These are phyloP conservation scores for Catharus fuscescens DNA, from an alignment of 2,113 vertebrate genomes.

Conservation along the genomic window DNA sequence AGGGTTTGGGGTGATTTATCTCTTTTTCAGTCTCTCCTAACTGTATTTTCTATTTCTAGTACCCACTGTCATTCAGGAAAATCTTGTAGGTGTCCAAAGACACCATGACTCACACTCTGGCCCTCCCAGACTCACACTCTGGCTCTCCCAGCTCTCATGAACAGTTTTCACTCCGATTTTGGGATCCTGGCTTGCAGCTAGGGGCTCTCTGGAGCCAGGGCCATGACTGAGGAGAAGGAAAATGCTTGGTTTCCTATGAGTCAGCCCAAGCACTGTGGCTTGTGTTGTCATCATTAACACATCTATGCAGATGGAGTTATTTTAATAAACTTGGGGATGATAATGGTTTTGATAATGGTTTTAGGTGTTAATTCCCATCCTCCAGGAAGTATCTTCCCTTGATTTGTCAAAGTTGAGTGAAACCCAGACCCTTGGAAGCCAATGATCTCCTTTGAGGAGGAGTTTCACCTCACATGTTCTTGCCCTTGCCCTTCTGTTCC, in stretches of 20 bases:
- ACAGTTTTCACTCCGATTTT: neutral
- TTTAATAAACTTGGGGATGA: neutral
- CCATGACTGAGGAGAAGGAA: neutral
- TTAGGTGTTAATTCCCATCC: neutral
- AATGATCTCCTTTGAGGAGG: neutral
- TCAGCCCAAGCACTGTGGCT: neutral
- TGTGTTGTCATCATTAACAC: neutral
- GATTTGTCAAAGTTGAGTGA: neutral
- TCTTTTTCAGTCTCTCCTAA: neutral
- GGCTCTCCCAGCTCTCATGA: neutral
- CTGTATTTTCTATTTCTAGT: conserved; percentile 54
- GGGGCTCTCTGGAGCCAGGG: neutral
- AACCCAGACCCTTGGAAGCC: neutral
- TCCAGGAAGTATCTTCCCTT: neutral
- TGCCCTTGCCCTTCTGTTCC: neutral
- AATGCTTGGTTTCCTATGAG: neutral
- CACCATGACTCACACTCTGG: conserved; percentile 38
- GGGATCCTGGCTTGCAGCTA: neutral
- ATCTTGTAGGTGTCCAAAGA: conserved; percentile 4
- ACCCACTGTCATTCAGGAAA: conserved; percentile 33
- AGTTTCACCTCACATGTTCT: neutral
- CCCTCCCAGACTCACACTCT: conserved; percentile 36
- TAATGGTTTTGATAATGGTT: neutral
- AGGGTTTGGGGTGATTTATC: conserved; percentile 15
- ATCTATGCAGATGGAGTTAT: neutral